Conservation (phyloP, 2,888 invertebrate genomes). For the Sericinus montela region DNA sequence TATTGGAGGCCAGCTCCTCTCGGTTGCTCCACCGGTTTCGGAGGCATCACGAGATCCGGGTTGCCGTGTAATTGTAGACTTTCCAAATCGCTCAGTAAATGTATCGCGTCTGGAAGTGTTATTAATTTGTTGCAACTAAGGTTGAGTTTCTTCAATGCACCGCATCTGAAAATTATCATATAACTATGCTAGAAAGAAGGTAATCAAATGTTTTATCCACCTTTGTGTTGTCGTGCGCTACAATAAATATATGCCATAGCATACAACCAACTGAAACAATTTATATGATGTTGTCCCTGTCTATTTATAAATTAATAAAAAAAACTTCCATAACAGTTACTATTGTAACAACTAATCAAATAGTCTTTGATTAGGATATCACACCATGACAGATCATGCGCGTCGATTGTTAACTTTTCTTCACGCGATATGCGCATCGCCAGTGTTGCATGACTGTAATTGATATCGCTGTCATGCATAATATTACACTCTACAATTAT, state of each 20-base stretch:
- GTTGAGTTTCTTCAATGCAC: conserved; percentile 94
- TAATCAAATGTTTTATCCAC: no score
- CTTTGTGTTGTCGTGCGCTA: no score
- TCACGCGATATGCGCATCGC: conserved; percentile 1
- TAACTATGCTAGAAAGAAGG: no score
- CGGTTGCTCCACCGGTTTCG: conserved; percentile 90
- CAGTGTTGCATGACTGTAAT: conserved; percentile 7
- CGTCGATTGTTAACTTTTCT: not conserved
- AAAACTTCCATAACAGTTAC: no score
- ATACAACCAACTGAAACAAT: no score
- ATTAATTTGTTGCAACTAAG: conserved; percentile 95
- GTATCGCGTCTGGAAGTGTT: conserved; percentile 98
- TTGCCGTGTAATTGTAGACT: conserved; percentile 95
- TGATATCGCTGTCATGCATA: not conserved
- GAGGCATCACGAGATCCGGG: conserved; percentile 96
- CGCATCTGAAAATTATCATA: conserved; percentile 82
- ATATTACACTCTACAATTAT: conserved; percentile 2
- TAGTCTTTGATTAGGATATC: not conserved
- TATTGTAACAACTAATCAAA: not conserved
- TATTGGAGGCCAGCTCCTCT: conserved; percentile 91
- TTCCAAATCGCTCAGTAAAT: conserved; percentile 93
- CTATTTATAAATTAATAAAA: no score
- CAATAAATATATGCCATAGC: no score
- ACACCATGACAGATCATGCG: not conserved
- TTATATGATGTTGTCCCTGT: no score